Evolutionary conservation across 1,140 invertebrate genomes (phyloP), one percentile per base, ranked within the genome.

Genomic region (Hylaeus anthracinus): DNA sequence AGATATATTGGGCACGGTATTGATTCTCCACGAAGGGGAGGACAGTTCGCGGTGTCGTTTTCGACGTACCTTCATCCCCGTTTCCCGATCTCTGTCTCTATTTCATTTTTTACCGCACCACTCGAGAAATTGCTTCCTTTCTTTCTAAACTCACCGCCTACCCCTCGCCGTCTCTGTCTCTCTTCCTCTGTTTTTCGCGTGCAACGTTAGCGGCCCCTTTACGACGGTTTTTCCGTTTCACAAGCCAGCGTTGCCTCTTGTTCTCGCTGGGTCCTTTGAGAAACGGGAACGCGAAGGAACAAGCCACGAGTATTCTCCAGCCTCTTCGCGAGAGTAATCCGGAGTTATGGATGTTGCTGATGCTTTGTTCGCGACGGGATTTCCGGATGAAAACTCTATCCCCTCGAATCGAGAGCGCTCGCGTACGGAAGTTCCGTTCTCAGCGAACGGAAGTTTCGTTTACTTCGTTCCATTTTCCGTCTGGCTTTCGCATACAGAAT

Each of bases 251-350:
- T n/a, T 6, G 12, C 37, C 43, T 10, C 53, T 70, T 70, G 56
- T 51, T 61, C 71, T 61, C n/a, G 58, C 58, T 10, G 39, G 4
- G 53, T 61, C 74, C 74, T 69, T 67, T 69, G 55, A 66, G 65
- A 70, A 51, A 69, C 37, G 26, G 39, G 55, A 39, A 77, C 70
- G 75, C 66, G 61, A 70, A 77, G 56, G 66, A 61, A 65, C 15
- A 61, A 77, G 55, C 66, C 12, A 51, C 5, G 66, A 51, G 74
- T 26, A 48, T 76, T 58, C 73, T 65, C 10, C 37, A 1, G 15
- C 39, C 43, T 43, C 26, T 65, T 58, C 65, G n/a, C 41, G 64
- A 69, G 39, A 69, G 64, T 60, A 77, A 77, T 77, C 74, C 37
- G 9, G 39, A 41, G 63, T 75, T 75, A 56, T 66, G 72, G 15